These are phyloP conservation scores for Netelia fuscicornis DNA, from an alignment of 2,888 invertebrate species.

Conservation along the genomic window DNA sequence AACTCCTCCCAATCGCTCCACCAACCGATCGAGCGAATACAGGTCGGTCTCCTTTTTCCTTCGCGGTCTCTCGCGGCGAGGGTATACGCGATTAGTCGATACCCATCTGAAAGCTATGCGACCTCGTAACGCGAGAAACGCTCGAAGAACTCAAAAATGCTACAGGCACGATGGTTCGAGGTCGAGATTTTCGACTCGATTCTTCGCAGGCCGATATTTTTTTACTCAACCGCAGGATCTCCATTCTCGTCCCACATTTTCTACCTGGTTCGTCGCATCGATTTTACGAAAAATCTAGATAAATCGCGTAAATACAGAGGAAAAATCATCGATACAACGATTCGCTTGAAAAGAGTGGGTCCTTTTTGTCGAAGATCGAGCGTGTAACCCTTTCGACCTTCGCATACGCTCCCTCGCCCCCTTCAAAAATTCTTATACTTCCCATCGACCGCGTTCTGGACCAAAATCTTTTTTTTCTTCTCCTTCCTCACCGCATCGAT, in stretches of 20 bases:
- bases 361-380: slow-evolving; percentile 28
- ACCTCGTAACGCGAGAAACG: slow-evolving; percentile 54
- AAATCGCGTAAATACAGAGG: slow-evolving; percentile 28
- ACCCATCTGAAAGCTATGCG: slow-evolving; percentile 63
- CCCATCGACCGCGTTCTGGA: slow-evolving; percentile 20
- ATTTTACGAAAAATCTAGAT: slow-evolving; percentile 38
- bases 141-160: slow-evolving; percentile 64
- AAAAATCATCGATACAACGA: slow-evolving; percentile 9
- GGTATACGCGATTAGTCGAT: slow-evolving; percentile 71
- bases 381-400: slow-evolving; percentile 29
- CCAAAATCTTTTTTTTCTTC: slow-evolving; percentile 65
- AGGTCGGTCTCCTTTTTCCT: slow-evolving; percentile 47
- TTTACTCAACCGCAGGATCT: slow-evolving; percentile 4
- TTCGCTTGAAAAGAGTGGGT: slow-evolving; percentile 9
- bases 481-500: slow-evolving; percentile 65
- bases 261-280: slow-evolving; percentile 9
- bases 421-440: slow-evolving; percentile 36
- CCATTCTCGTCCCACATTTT: not conserved
- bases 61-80: slow-evolving; percentile 38
- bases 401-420: slow-evolving; percentile 28
- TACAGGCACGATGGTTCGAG: not conserved
- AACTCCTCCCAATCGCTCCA: slow-evolving; percentile 50
- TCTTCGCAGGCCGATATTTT: slow-evolving; percentile 38
- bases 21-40: slow-evolving; percentile 25
- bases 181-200: slow-evolving; percentile 33